phyloP scores from a whole-genome alignment of 2,113 vertebrate species.

The Halcyon malimbica region DNA sequence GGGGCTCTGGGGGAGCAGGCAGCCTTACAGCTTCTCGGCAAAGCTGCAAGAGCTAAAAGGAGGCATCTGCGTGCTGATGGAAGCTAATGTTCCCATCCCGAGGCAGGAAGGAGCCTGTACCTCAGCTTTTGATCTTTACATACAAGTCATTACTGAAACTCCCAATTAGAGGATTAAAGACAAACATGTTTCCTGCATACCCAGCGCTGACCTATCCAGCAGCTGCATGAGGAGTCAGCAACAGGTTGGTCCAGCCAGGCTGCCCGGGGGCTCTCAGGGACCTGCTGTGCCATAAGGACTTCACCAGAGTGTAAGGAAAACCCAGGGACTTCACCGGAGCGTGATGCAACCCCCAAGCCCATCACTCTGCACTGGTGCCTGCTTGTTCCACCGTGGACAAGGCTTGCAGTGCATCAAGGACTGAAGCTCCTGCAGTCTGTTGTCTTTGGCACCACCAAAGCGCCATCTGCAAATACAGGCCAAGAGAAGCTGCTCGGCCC shows the following conservation, averaged over 20 bases:
- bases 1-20: background rate
- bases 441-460: background rate
- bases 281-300: background rate
- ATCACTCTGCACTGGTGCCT: background rate
- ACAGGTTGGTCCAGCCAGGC: background rate
- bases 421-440: background rate
- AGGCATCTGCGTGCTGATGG: background rate
- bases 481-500: background rate
- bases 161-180: conserved; percentile 31
- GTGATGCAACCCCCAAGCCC: background rate
- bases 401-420: fast-evolving
- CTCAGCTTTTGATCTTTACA: background rate
- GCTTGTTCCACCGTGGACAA: background rate
- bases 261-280: background rate
- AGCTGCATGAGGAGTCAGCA: background rate
- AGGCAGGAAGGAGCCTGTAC: conserved; percentile 17
- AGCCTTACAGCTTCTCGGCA: background rate
- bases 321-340: background rate
- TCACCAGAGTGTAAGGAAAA: background rate
- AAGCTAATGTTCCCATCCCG: background rate
- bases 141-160: background rate
- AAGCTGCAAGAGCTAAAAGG: background rate
- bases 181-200: background rate
- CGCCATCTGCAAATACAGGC: background rate
- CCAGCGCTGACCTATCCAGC: background rate